phyloP scores from a whole-genome alignment of 2,888 invertebrate species.

The Ryuthela nishihirai region DNA sequence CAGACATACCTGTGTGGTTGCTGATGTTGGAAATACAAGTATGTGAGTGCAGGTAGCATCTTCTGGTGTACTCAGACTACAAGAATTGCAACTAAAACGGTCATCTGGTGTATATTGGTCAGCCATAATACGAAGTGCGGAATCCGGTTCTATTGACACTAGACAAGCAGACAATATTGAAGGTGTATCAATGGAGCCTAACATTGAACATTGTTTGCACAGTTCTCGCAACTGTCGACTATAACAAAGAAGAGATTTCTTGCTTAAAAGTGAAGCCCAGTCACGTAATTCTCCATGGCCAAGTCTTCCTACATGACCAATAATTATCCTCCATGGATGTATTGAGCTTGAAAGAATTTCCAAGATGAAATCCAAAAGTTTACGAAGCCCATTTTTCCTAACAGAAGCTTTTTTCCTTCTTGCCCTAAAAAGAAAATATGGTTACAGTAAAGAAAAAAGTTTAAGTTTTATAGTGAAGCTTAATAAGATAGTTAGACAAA shows the following conservation, averaged over 20 bases:
- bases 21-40: slow-evolving; percentile 95
- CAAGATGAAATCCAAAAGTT: slow-evolving; percentile 94
- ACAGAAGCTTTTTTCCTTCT: slow-evolving; percentile 75
- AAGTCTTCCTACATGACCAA: slow-evolving; percentile 93
- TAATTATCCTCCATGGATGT: slow-evolving; percentile 92
- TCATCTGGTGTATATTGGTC: slow-evolving; percentile 91
- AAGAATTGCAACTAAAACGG: slow-evolving; percentile 78
- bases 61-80: slow-evolving; percentile 87
- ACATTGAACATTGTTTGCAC: slow-evolving; percentile 79
- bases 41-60: slow-evolving; percentile 98
- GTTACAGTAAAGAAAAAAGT: background rate
- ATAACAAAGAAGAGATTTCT: slow-evolving; percentile 81
- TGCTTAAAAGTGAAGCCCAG: slow-evolving; percentile 90
- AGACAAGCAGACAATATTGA: slow-evolving; percentile 96
- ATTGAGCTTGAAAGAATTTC: slow-evolving; percentile 84
- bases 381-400: slow-evolving; percentile 79
- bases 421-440: slow-evolving; percentile 44
- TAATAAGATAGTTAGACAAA: no score
- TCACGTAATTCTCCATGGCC: slow-evolving; percentile 98
- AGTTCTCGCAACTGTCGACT: slow-evolving; percentile 84
- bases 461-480: no score
- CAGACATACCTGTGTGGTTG: slow-evolving; percentile 82
- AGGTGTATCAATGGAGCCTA: slow-evolving; percentile 77
- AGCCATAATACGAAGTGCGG: slow-evolving; percentile 81
- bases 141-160: slow-evolving; percentile 89